These are phyloP conservation scores for Sakesphorus luctuosus DNA, from an alignment of 2,113 vertebrate genomes.

Conservation along the genomic window DNA sequence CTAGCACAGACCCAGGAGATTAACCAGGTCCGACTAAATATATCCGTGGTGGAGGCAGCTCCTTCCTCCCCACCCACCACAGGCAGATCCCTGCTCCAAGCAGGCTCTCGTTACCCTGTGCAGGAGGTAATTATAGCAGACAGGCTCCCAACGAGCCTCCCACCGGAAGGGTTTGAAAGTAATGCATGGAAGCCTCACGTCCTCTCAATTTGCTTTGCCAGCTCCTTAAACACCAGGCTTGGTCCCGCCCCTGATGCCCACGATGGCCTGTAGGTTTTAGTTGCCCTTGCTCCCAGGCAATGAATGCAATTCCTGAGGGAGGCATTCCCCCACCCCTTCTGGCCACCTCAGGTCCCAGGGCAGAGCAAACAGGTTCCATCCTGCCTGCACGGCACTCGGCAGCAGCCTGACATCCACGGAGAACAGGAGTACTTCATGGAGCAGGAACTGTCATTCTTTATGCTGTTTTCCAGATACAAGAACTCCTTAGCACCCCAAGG, in stretches of 20 bases:
- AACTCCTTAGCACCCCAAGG: not conserved
- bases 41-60: not conserved
- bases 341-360: not conserved
- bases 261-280: not conserved
- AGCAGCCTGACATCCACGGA: not conserved
- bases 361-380: not conserved
- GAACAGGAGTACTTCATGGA: rapidly evolving
- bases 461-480: not conserved
- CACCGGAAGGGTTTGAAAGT: not conserved
- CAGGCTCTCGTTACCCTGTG: not conserved
- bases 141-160: not conserved
- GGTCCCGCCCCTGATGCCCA: not conserved
- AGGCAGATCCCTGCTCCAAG: not conserved
- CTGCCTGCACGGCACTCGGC: not conserved
- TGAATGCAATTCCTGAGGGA: rapidly evolving
- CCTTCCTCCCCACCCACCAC: not conserved
- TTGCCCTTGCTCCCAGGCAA: not conserved
- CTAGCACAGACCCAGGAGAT: not conserved
- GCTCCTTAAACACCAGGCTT: not conserved
- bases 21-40: constrained; percentile 5
- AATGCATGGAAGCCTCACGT: not conserved
- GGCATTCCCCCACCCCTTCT: not conserved
- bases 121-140: not conserved
- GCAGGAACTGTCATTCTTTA: not conserved
- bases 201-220: not conserved